Evolutionary conservation across 2,797 vertebrate genomes (phyloP), one percentile per base, ranked within the genome.

Genomic region (Perdix hodgsoniae): DNA sequence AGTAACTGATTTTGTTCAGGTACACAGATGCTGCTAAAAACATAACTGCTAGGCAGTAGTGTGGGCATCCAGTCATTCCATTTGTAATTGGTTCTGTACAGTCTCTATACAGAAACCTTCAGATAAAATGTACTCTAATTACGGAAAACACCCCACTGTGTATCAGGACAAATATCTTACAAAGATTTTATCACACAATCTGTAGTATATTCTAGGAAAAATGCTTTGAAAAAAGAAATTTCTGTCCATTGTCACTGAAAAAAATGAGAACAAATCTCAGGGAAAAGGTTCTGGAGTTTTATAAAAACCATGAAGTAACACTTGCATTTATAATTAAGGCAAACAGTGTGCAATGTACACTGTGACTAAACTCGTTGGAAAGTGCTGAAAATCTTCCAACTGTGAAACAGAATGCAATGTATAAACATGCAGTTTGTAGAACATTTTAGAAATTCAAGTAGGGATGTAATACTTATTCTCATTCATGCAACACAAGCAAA

Each of bases 381-480:
- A 93, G 33, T 13, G 61, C 26, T 65, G 69, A 86, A 91, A 67
- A 67, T 33, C 65, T 57, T 61, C 26, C 71, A 82, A 7, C 40
- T 54, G 54, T 59, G 84, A 71, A 85, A 57, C 60, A 87, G 42
- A 94, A 87, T 8, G 7, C 18, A 79, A 64, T 27, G 7, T 57
- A 64, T 31, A 77, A 56, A 83, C 60, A 73, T 60, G 29, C 31
- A 75, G 65, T 56, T 27, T 81, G 71, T 88, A 88, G 80, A 82
- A 10, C 59, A 47, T 69, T 75, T 91, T 88, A 90, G 56, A 74
- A 94, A 88, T 86, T 86, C 66, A 89, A 67, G 47, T 84, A 95
- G 49, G 92, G 65, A 83, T 75, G 90, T 86, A 80, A 72, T 80
- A 91, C 72, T 92, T 59, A 94, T 96, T 92, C 91, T 88, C 64